Percentiles rank a stretch among this genome's conserved stretches.
These are phyloP conservation scores for Coracias cyanogaster DNA, from an alignment of 2,797 vertebrate genomes.

Conservation along the genomic window DNA sequence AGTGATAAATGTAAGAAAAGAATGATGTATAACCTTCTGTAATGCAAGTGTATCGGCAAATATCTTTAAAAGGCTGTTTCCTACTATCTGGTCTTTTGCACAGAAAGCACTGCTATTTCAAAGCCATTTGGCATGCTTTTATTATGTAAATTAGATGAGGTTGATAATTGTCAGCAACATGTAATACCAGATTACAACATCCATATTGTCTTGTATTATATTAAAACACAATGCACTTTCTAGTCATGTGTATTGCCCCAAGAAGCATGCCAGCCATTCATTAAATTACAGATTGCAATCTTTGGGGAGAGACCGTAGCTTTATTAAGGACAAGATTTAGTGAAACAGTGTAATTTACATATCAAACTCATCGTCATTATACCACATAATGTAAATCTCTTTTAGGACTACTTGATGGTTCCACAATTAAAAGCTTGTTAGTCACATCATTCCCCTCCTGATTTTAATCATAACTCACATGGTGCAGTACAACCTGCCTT, in stretches of 20 bases:
- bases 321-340: conserved; percentile 39
- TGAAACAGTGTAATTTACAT: conserved; percentile 27
- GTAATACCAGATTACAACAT: background rate
- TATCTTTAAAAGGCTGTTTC: background rate
- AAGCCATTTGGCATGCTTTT: background rate
- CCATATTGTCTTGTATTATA: background rate
- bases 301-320: background rate
- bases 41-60: background rate
- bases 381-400: conserved; percentile 20
- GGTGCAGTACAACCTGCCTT: background rate
- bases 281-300: background rate
- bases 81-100: background rate
- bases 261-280: background rate
- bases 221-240: background rate
- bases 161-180: background rate
- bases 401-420: conserved; percentile 20
- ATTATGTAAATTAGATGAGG: conserved; percentile 38
- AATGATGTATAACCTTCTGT: background rate
- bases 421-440: conserved; percentile 51
- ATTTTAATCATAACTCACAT: conserved; percentile 17
- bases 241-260: background rate
- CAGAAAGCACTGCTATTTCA: background rate
- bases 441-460: background rate
- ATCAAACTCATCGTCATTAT: conserved; percentile 17
- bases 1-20: background rate